These are phyloP conservation scores for Lacerta bilineata DNA, from an alignment of 2,797 vertebrate species.

Conservation along the genomic window DNA sequence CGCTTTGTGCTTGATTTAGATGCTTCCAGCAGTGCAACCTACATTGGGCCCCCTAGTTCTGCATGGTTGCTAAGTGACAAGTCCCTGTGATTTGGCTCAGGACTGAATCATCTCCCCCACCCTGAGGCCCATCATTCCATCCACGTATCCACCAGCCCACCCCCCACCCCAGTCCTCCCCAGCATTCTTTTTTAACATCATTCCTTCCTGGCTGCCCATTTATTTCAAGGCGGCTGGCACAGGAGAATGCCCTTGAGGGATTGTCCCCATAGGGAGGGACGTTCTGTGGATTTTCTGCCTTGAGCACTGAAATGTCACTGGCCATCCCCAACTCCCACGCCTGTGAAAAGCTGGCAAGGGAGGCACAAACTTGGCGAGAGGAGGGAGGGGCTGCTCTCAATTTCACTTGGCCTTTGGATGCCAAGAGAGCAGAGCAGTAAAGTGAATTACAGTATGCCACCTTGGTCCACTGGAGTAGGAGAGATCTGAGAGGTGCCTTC, in stretches of 20 bases:
- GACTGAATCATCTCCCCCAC: neutral
- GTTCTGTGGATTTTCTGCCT: neutral
- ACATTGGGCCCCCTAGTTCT: slow-evolving; percentile 15
- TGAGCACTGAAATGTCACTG: neutral
- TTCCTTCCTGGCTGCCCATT: neutral
- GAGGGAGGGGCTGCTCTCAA: neutral
- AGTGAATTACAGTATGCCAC: neutral
- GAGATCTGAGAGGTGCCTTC: neutral
- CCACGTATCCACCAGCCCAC: neutral
- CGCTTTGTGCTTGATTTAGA: slow-evolving; percentile 21
- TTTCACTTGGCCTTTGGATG: neutral
- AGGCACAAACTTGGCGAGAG: neutral
- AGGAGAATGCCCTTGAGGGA: neutral
- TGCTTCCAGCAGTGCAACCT: neutral
- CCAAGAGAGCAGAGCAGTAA: neutral
- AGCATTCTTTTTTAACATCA: neutral
- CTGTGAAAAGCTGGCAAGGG: neutral
- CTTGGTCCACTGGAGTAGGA: neutral
- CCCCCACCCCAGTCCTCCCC: too few species aligned
- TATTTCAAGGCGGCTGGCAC: neutral
- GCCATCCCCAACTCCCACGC: neutral
- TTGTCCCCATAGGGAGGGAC: too few species aligned
- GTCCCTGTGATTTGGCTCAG: neutral
- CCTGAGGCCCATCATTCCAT: neutral
- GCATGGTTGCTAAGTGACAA: slow-evolving; percentile 32